Conservation (phyloP, 2,113 vertebrate genomes). For the Laticauda colubrina region DNA sequence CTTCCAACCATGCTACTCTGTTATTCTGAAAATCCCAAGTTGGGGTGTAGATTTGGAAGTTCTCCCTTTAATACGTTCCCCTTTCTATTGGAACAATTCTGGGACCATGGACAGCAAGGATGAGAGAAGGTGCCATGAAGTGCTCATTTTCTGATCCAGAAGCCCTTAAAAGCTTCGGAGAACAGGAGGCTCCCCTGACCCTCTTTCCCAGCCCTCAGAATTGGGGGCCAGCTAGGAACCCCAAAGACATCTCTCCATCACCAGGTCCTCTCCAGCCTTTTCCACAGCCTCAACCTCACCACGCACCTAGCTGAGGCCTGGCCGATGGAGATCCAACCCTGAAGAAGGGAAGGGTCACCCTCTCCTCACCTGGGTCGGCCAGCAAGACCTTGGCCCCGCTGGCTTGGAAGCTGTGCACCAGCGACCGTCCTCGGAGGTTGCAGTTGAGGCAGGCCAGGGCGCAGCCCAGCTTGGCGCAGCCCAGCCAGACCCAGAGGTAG, state of each 20-base stretch:
- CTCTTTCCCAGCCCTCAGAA: not conserved
- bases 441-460: constrained; percentile 78
- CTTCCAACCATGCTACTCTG: not conserved
- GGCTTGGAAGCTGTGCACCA: constrained; percentile 79
- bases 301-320: not conserved
- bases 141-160: not conserved
- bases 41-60: not conserved
- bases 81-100: not conserved
- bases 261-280: not conserved
- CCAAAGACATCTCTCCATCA: not conserved
- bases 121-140: not conserved
- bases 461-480: constrained; percentile 79
- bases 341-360: not conserved
- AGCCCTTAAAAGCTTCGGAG: not conserved
- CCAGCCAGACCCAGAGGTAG: constrained; percentile 82
- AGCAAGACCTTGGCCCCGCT: constrained; percentile 75
- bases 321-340: not conserved
- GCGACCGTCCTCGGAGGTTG: constrained; percentile 74
- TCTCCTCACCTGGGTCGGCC: constrained; percentile 73
- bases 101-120: not conserved
- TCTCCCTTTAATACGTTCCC: not conserved
- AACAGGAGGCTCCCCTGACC: not conserved
- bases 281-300: not conserved
- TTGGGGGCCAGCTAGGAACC: not conserved
- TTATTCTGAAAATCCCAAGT: not conserved